phyloP scores from a whole-genome alignment of 2,113 vertebrate genomes.

The Pomatostomus ruficeps region DNA sequence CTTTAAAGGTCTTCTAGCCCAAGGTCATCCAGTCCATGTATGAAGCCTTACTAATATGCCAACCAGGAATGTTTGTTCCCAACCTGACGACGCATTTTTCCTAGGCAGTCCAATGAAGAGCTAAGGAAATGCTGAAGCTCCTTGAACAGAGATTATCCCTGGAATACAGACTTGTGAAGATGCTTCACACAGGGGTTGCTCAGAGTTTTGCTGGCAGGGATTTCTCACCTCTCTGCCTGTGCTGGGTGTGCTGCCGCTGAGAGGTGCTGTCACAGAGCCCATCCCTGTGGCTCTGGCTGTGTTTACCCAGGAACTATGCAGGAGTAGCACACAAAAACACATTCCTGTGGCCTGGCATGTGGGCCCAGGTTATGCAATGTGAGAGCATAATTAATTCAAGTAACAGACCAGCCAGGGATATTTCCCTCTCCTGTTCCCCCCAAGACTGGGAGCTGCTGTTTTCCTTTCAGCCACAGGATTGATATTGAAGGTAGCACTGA shows the following conservation, averaged over 20 bases:
- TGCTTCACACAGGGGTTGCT: background rate
- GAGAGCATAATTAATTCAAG: background rate
- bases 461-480: background rate
- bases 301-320: background rate
- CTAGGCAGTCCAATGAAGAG: background rate
- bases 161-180: rapidly evolving
- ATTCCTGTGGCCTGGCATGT: background rate
- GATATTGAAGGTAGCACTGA: rapidly evolving
- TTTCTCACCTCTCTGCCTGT: background rate
- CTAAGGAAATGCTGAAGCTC: background rate
- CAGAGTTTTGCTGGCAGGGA: background rate
- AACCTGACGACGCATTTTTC: background rate
- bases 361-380: background rate
- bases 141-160: background rate
- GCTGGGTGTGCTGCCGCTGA: background rate
- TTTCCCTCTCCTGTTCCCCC: background rate
- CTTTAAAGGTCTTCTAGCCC: background rate
- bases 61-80: background rate
- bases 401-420: background rate
- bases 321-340: background rate
- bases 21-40: background rate
- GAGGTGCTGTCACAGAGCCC: background rate
- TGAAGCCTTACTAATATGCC: background rate
- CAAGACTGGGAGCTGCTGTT: background rate
- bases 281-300: rapidly evolving